Conservation (phyloP, 64 coral and sea anemone species). For the Actinia equina region DNA sequence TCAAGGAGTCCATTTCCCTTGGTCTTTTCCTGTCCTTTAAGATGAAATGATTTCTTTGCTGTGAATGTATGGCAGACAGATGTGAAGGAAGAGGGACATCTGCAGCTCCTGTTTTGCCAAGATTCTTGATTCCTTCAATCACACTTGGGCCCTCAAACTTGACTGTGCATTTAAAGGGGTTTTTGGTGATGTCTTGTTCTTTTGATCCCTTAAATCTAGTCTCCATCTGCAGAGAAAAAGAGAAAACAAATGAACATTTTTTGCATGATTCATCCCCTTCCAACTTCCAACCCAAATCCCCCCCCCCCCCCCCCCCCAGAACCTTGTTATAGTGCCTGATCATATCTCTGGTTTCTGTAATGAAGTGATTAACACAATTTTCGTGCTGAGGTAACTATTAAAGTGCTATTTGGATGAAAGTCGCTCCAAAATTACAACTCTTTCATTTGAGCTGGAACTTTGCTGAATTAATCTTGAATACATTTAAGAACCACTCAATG, state of each 20-base stretch:
- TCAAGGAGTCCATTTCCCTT: not conserved
- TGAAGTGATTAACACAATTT: too few relatives aligned
- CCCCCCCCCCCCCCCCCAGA: too few relatives aligned
- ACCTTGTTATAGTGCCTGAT: too few relatives aligned
- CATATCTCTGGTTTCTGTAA: too few relatives aligned
- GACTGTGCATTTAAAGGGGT: constrained; percentile 66
- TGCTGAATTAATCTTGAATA: too few relatives aligned
- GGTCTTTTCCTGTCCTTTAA: constrained; percentile 69
- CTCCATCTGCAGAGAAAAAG: constrained; percentile 48
- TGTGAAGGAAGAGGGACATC: constrained; percentile 75
- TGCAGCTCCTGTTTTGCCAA: constrained; percentile 46
- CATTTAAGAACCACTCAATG: too few relatives aligned
- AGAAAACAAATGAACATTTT: not conserved
- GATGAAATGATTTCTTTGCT: constrained; percentile 73
- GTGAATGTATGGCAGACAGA: constrained; percentile 70
- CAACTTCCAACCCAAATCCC: too few relatives aligned
- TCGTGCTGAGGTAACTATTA: too few relatives aligned
- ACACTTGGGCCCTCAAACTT: constrained; percentile 87
- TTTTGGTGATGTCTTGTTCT: constrained; percentile 34
- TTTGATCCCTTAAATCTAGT: constrained; percentile 62
- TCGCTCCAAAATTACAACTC: too few relatives aligned
- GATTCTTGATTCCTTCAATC: constrained; percentile 88
- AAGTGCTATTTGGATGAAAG: too few relatives aligned
- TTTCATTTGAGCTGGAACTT: too few relatives aligned
- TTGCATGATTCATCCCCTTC: not conserved